A percentile compares a stretch with the other conserved stretches of the same genome.
phyloP scores from a whole-genome alignment of 1,140 invertebrate genomes.

The Anastrepha ludens region DNA sequence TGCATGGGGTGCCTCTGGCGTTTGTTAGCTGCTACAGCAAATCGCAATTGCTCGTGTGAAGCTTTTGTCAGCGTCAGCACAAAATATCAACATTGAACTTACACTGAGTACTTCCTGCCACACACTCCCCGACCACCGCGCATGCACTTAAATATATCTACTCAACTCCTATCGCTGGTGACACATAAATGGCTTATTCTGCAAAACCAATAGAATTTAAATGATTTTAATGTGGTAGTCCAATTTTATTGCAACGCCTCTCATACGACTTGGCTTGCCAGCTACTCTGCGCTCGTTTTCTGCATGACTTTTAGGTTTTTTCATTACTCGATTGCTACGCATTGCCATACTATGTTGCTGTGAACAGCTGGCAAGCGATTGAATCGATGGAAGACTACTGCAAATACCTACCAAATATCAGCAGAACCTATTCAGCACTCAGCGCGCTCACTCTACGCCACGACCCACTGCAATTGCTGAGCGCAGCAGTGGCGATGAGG shows the following conservation, averaged over 20 bases:
- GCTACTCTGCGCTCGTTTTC: not conserved
- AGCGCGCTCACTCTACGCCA: not conserved
- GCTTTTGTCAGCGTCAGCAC: constrained; percentile 4
- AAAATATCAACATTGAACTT: constrained; percentile 35
- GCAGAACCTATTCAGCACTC: not conserved
- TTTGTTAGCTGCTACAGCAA: too few species aligned
- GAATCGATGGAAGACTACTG: not conserved
- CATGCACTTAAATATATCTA: not conserved
- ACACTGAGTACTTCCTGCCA: not conserved
- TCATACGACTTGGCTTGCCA: constrained; percentile 10
- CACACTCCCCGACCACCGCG: not conserved
- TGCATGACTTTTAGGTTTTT: not conserved
- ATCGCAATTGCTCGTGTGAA: too few species aligned
- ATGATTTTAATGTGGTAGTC: constrained; percentile 55
- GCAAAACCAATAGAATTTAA: constrained; percentile 56
- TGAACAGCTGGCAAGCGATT: constrained; percentile 10
- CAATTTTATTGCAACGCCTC: constrained; percentile 53
- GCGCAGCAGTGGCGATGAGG: too few species aligned
- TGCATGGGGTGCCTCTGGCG: too few species aligned
- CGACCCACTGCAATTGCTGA: not conserved
- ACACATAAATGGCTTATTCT: constrained; percentile 38
- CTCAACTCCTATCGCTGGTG: not conserved
- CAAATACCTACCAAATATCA: constrained; percentile 31
- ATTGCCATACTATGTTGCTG: not conserved
- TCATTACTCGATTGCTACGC: not conserved